Base-by-base conservation (phyloP, 2,797 vertebrate genomes). In the Microhierax caerulescens region DNA sequence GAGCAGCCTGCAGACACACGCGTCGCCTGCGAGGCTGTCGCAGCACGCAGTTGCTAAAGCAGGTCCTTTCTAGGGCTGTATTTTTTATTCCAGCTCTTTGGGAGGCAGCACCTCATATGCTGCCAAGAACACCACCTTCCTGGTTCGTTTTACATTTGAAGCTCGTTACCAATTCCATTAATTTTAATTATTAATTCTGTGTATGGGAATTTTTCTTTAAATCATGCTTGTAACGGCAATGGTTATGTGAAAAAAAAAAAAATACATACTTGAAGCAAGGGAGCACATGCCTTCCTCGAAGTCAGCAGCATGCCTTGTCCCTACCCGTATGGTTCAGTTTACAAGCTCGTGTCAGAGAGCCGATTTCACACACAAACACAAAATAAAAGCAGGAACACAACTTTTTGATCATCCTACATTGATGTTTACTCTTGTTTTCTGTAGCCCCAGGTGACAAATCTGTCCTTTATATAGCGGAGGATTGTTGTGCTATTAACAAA, bases 401-500 rank as follows among this genome's bases (percentile, higher is more conserved):
- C 68, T 95, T 89, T 89, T 93, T 85, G 84, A 85, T 94, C 63
- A 34, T 68, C 77, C 94, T 93, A 88, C 32, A 88, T 57, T 48
- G 90, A 94, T 75, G 92, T 97, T 98, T 97, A 96, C 96, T 96
- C 85, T 95, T 41, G 53, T 90, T 97, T 97, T 86, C 85, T 94
- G 85, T 93, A 93, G 94, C 91, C 96, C 65, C 94, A 96, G 96
- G 78, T 88, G 93, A 95, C 91, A 96, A 90, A 85, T 95, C 91
- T 77, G 90, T 91, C 93, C 82, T 95, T 97, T 51, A 76, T 56
- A 43, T 19, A 90, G 70, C 2, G 0, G 60, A 95, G 91, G 76
- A 90, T 20, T 17, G 3, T 64, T 87, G 76, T 28, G 69, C 70
- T 92, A 79, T 79, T 81, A 94, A 91, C 56, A 78, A 93, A 73